Base-by-base conservation (phyloP, 2,888 invertebrate genomes). In the Apamea epomidion region DNA sequence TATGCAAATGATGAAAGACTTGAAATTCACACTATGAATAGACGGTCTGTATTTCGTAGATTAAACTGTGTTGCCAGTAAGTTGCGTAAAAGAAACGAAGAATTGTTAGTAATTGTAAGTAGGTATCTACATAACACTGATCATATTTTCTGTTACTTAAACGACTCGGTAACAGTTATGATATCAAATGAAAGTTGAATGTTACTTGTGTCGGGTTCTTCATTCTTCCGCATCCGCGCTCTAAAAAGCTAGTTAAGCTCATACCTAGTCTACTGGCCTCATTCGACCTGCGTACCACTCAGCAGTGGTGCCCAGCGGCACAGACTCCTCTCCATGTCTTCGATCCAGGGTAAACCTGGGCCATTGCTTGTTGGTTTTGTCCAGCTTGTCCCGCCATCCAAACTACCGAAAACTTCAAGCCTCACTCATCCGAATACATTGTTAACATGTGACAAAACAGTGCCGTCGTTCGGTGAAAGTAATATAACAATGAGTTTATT, bases 401-500 rank as follows among this genome's bases (percentile, higher is more conserved):
- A 78, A 6, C 51, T 76, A 32, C 32, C 58, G 45, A 76, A 76
- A 62, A n/a, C n/a, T n/a, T 29, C 18, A 14, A 74, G 12, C 25
- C 71, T 45, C 62, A 48, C 73, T 76, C 84, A 73, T 80, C 69
- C 29, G 78, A 60, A 60, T 77, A 68, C 58, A 75, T 86, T 80
- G 80, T 78, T 78, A 45, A 42, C 29, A 68, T 74, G 68, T 82
- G 60, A 81, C 74, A 84, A 81, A 67, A 78, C 67, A 48, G 71
- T 78, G 37, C 58, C 76, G 60, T 21, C 75, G 78, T 77, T 83
- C 48, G 82, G 87, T 87, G 86, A 88, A 88, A 89, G 89, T 82
- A 86, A 74, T 76, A 73, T 85, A 87, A 74, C 81, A 88, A 88
- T 89, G 82, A 82, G 84, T 86, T 89, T 77, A 84, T 78, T 81